Evolutionary conservation across 2,888 invertebrate genomes (phyloP).

Genomic region (Aplocera efformata): DNA sequence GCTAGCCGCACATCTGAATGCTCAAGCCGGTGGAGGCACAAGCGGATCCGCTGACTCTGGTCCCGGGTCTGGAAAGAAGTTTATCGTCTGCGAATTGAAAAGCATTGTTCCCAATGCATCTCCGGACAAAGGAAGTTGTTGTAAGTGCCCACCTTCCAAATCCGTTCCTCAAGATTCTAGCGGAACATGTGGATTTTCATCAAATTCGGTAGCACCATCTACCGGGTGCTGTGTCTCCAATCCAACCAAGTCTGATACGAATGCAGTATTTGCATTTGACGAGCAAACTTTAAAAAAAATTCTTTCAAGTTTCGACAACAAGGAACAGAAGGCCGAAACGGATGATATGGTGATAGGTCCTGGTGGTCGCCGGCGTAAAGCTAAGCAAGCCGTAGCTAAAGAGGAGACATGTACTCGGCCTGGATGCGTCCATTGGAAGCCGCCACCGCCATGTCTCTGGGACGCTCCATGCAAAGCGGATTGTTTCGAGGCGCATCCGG

Average conservation of each 20-base stretch:
- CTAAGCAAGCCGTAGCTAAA: conserved; percentile 33
- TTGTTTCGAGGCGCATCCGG: conserved; percentile 59
- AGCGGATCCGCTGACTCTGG: conserved; percentile 35
- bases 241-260: conserved; percentile 24
- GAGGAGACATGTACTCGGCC: conserved; percentile 58
- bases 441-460: conserved; percentile 67
- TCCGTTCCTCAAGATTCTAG: conserved; percentile 23
- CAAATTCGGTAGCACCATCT: conserved; percentile 13
- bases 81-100: conserved; percentile 72
- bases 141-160: conserved; percentile 54
- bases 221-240: conserved; percentile 33
- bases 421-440: conserved; percentile 64
- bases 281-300: conserved; percentile 48
- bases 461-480: conserved; percentile 68
- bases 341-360: conserved; percentile 35
- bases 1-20: conserved; percentile 50
- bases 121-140: conserved; percentile 52
- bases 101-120: conserved; percentile 52
- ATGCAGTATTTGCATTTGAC: conserved; percentile 47
- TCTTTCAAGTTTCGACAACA: conserved; percentile 45
- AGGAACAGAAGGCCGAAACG: conserved; percentile 37
- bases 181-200: conserved; percentile 10
- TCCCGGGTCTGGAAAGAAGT: conserved; percentile 54
- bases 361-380: conserved; percentile 41
- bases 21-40: conserved; percentile 41